Percentiles rank a stretch among this genome's conserved stretches.
Evolutionary conservation across 92 coral and sea anemone genomes (phyloP).

Genomic region (Epizoanthus stellaris): DNA sequence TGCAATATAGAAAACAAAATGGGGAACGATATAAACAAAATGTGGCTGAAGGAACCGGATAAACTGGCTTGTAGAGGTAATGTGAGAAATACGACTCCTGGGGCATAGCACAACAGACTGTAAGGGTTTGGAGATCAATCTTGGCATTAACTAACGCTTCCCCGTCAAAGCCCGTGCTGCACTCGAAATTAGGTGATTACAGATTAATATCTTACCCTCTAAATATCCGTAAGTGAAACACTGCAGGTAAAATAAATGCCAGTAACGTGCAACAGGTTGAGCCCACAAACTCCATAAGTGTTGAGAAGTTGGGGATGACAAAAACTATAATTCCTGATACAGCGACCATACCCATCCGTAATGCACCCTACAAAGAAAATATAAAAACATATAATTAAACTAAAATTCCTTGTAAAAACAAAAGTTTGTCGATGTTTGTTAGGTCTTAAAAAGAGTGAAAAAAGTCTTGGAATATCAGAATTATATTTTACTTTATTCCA

Average conservation of each 20-base stretch:
- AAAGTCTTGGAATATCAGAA: background rate
- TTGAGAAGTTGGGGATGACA: slow-evolving; percentile 91
- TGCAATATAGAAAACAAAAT: no score
- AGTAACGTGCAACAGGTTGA: slow-evolving; percentile 93
- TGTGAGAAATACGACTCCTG: no score
- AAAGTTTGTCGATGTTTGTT: background rate
- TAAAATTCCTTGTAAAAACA: background rate
- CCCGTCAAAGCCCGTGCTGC: background rate
- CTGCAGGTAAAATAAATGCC: slow-evolving; percentile 87
- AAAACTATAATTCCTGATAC: slow-evolving; percentile 81
- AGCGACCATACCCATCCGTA: slow-evolving; percentile 79
- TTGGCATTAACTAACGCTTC: background rate
- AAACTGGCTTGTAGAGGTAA: no score
- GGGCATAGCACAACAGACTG: no score
- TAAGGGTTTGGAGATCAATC: no score
- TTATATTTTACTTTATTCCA: background rate
- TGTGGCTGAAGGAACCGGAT: no score
- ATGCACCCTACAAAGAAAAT: slow-evolving; percentile 62
- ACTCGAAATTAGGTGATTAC: background rate
- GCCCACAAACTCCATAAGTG: slow-evolving; percentile 95
- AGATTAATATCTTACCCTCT: slow-evolving; percentile 74
- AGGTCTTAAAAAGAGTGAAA: no score
- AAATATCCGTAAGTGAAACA: slow-evolving; percentile 90
- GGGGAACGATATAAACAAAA: no score
- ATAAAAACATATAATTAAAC: background rate